phyloP scores from a whole-genome alignment of 2,797 vertebrate species.

The Sebastes nivosus region DNA sequence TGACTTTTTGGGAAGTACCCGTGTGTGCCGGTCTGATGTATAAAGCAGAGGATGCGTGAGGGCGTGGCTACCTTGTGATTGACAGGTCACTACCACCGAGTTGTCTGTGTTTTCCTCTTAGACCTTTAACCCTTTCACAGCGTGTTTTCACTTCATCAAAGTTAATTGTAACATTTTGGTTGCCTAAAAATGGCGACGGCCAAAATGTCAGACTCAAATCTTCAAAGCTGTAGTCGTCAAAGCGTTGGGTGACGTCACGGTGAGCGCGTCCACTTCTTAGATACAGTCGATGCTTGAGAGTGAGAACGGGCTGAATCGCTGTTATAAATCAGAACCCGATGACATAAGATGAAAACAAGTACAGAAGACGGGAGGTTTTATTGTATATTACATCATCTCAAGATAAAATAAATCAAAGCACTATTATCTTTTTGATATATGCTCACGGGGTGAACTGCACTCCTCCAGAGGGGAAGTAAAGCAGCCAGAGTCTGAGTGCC shows the following conservation, averaged over 20 bases:
- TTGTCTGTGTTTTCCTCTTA: no score
- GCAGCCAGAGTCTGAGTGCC: background rate
- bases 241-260: background rate
- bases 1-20: no score
- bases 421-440: conserved; percentile 38
- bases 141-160: no score
- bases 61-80: no score
- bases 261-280: background rate
- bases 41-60: no score
- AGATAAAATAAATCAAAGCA: conserved; percentile 26
- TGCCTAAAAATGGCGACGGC: no score
- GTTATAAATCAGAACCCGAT: conserved; percentile 25
- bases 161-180: no score
- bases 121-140: no score
- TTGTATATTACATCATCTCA: conserved; percentile 37
- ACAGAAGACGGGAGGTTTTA: conserved; percentile 16
- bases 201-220: no score
- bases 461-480: background rate
- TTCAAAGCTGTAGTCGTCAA: background rate
- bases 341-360: conserved; percentile 40
- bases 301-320: background rate
- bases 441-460: background rate
- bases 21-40: no score
- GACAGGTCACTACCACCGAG: no score
- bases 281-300: background rate